Base-by-base conservation (phyloP, 2,797 vertebrate species). In the Fundulus diaphanus region DNA sequence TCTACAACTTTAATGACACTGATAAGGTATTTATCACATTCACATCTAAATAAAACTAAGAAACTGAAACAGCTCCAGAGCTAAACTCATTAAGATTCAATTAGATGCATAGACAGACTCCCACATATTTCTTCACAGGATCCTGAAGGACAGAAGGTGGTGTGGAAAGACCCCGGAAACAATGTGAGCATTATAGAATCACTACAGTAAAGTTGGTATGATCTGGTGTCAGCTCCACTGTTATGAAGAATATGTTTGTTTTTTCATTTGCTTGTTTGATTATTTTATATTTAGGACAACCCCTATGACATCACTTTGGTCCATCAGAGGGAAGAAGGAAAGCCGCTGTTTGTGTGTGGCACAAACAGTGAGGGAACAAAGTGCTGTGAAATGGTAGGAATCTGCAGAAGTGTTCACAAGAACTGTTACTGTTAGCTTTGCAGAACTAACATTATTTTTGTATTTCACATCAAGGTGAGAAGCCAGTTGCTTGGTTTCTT, bases 381-480 rank as follows among this genome's bases (percentile, higher is more conserved):
- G 0, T 95, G 95, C 82, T 94, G 92, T 57, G 20, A 76, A 3
- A 18, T 84, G 93, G 95, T 95, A 90, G 2, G 86, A 72, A 2
- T 24, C 22, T 33, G 13, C 20, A 8, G 2, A 3, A 20, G 2
- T 54, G 35, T 51, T 67, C 46, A 18, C 33, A 12, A 71, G 48
- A 73, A 57, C 31, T 35, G 33, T 15, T n/a, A 3, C 24, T 54
- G 16, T 33, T 15, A 59, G 31, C 33, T 57, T 31, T 31, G 27
- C 27, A 57, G 54, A 57, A 16, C 13, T 29, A 16, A 22, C 16
- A 27, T 12, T 16, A 2, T n/a, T n/a, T n/a, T 18, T 57, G 54
- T 7, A 33, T 15, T 31, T 63, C 33, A 63, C 59, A 63, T 37
- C 8, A 5, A 35, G 0, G 16, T 40, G 24, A 40, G 35, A 65